phyloP scores from a whole-genome alignment of 2,797 vertebrate species.

The Miichthys miiuy region DNA sequence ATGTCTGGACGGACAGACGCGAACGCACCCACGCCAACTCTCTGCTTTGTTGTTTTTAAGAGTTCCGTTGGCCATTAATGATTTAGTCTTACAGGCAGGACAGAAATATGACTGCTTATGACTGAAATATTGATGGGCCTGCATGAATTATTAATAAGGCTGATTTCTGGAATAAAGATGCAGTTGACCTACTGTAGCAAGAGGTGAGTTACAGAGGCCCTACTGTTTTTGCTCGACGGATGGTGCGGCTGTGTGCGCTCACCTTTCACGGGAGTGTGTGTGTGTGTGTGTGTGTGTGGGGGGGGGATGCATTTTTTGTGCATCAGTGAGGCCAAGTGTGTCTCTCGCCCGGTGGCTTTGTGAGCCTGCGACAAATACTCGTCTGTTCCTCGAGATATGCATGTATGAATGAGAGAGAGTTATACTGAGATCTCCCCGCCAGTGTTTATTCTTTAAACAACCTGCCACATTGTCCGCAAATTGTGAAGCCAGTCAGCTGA shows the following conservation, averaged over 20 bases:
- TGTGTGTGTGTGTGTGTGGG: too few species aligned
- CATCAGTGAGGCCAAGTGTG: not conserved
- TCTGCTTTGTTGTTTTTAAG: conserved; percentile 76
- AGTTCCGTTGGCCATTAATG: conserved; percentile 75
- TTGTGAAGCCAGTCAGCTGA: conserved; percentile 43
- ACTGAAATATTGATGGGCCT: conserved; percentile 81
- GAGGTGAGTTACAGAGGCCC: conserved; percentile 57
- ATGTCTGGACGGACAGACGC: conserved; percentile 34
- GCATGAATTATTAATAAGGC: conserved; percentile 74
- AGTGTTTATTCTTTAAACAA: conserved; percentile 59
- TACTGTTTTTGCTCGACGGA: conserved; percentile 24
- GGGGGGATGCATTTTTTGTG: conserved; percentile 5
- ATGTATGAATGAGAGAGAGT: conserved; percentile 58
- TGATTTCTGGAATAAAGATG: conserved; percentile 82
- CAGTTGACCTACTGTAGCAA: conserved; percentile 79
- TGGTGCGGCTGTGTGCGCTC: not conserved
- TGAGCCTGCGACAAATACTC: conserved; percentile 33
- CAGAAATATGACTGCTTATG: conserved; percentile 82
- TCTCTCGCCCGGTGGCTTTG: not conserved
- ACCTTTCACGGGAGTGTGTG: conserved; percentile 1
- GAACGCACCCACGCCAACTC: conserved; percentile 24
- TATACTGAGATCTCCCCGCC: conserved; percentile 25
- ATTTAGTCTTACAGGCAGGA: conserved; percentile 83
- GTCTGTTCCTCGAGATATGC: conserved; percentile 50
- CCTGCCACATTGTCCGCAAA: conserved; percentile 28